Evolutionary conservation across 2,797 vertebrate genomes (phyloP), one percentile per base, ranked within the genome.

Genomic region (Spea hammondii): DNA sequence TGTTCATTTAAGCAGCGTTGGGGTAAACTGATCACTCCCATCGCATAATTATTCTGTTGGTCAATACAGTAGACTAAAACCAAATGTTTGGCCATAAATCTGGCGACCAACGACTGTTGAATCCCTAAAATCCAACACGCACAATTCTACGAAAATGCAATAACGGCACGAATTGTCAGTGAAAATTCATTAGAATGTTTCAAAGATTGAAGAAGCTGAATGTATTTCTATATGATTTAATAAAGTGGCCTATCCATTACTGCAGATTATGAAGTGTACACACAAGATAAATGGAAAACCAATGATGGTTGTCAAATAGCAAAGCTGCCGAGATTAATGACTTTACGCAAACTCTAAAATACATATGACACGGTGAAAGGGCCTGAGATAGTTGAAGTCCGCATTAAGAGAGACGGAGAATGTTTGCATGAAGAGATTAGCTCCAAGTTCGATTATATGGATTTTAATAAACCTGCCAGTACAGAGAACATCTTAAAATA

Each of bases 271-370:
- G 64, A 47, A 65, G 11, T 45, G 64, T 6, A 49, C 12, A 47
- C 65, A n/a, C 32, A 47, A 49, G 65, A 67, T 67, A 49, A 50
- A 77, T 13, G 45, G 53, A 60, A 50, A 77, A 14, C 54, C 67
- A 64, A 46, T 53, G 67, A 62, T 32, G 66, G 55, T 55, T 78
- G 59, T 71, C 68, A 78, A 50, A 65, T n/a, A 53, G 44, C 51
- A 78, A 65, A 65, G 49, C 76, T 78, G 48, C 8, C 46, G 68
- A 65, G 68, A 78, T 71, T 78, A 71, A 71, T 71, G 68, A 71
- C 49, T 71, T 78, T 71, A 71, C 68, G 45, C 68, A 54, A 71
- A 65, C 59, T 47, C 48, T 70, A 78, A 71, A 71, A 48, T 71
- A 65, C 59, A 65, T 17, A 78, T 71, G 76, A 71, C 76, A 77